phyloP scores from a whole-genome alignment of 2,113 vertebrate genomes.

The Strigops habroptila region DNA sequence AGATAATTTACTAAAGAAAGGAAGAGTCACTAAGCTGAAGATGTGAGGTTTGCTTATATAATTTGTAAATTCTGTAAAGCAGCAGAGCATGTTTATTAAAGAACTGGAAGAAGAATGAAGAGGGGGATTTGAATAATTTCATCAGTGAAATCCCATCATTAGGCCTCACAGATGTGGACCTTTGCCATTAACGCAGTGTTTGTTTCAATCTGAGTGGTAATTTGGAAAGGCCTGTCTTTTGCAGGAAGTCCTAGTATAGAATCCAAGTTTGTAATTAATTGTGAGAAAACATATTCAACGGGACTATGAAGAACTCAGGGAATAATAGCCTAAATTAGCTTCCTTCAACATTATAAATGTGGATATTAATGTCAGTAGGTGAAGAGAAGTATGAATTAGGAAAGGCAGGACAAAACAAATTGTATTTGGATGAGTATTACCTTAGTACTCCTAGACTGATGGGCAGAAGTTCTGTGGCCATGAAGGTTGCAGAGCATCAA shows the following conservation, averaged over 20 bases:
- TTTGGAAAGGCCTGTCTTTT: neutral
- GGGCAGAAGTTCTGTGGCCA: neutral
- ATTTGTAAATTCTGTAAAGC: neutral
- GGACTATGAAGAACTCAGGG: slow-evolving; percentile 66
- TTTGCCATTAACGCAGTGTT: neutral
- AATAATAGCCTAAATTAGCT: slow-evolving; percentile 18
- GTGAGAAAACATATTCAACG: neutral
- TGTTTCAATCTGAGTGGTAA: neutral
- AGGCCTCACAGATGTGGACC: neutral
- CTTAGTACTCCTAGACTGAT: neutral
- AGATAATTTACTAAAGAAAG: neutral
- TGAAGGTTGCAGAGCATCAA: neutral
- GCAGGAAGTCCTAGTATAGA: neutral
- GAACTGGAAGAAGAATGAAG: neutral
- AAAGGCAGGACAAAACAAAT: neutral
- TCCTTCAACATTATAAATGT: neutral
- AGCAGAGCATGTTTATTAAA: neutral
- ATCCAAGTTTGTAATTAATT: neutral
- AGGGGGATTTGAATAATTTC: neutral
- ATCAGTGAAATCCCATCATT: neutral
- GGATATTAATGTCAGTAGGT: neutral
- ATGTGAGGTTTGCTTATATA: neutral
- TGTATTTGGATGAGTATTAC: neutral
- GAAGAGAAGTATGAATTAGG: neutral
- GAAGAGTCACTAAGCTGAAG: neutral